Percentiles rank a stretch among this genome's conserved stretches.
Conservation (phyloP, 2,888 invertebrate genomes). For the Alviniconcha strummeri region DNA sequence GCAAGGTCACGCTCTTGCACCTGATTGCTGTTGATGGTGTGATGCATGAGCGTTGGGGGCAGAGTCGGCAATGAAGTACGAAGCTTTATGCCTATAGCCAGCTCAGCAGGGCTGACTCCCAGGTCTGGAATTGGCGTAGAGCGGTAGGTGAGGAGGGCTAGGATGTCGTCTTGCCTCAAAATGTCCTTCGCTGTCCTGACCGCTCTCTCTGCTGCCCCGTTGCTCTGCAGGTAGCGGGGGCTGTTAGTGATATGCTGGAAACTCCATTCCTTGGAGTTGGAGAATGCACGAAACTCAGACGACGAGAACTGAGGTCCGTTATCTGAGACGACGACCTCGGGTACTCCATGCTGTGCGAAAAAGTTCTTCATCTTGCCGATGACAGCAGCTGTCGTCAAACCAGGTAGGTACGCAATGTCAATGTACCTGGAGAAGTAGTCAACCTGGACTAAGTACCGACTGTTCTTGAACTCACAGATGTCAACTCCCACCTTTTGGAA, state of each 20-base stretch:
- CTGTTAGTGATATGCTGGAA: background rate
- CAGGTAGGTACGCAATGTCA: background rate
- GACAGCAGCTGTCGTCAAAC: background rate
- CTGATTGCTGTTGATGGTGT: background rate
- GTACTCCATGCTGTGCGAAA: slow-evolving; percentile 13
- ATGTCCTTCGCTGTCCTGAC: background rate
- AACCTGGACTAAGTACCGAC: background rate
- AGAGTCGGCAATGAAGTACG: background rate
- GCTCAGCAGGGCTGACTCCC: background rate
- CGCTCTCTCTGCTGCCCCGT: background rate
- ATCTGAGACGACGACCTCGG: background rate
- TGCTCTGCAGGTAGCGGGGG: background rate
- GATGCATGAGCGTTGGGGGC: background rate
- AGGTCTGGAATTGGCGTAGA: background rate
- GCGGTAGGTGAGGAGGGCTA: background rate
- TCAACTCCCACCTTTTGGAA: background rate
- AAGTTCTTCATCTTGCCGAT: background rate
- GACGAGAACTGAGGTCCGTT: background rate
- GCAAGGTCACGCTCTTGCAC: background rate
- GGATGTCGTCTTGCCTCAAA: background rate
- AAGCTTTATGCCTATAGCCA: background rate
- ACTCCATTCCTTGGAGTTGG: background rate
- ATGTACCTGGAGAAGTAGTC: slow-evolving; percentile 16
- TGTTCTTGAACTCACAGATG: background rate
- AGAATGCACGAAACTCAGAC: background rate